A percentile compares a stretch with the other conserved stretches of the same genome.
Conservation (phyloP, 2,797 vertebrate genomes). For the Sternotherus odoratus region DNA sequence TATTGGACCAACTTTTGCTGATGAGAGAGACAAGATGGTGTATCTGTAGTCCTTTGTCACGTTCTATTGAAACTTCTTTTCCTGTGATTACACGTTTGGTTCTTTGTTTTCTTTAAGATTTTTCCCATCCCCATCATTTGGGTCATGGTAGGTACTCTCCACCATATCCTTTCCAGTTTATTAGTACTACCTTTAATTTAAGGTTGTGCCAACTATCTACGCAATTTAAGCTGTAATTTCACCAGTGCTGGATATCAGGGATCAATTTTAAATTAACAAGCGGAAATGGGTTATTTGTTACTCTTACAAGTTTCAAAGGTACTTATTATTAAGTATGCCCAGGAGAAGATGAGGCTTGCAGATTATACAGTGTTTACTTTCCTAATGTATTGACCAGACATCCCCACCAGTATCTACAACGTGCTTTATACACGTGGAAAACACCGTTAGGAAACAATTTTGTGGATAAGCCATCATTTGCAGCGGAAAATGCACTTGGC, state of each 20-base stretch:
- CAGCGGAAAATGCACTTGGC: slow-evolving; percentile 69
- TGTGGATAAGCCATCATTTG: slow-evolving; percentile 39
- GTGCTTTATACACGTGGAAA: slow-evolving; percentile 31
- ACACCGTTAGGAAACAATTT: slow-evolving; percentile 58
- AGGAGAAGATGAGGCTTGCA: slow-evolving; percentile 23
- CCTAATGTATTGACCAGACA: background rate
- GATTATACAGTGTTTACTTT: slow-evolving; percentile 63
- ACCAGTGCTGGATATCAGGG: background rate
- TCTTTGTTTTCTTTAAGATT: background rate
- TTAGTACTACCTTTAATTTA: background rate
- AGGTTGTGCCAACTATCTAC: background rate
- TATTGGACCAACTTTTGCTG: too few relatives aligned
- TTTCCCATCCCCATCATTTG: background rate
- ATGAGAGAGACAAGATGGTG: background rate
- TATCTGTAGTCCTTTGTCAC: background rate
- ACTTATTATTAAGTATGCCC: background rate
- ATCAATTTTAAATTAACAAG: background rate
- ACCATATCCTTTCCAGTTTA: background rate
- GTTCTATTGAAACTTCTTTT: background rate
- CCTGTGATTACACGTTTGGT: background rate
- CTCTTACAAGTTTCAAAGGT: slow-evolving; percentile 41
- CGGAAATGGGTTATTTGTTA: slow-evolving; percentile 12
- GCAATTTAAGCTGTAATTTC: background rate
- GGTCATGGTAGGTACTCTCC: background rate
- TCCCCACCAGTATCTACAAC: background rate